Conservation (phyloP, 2,888 invertebrate genomes). For the Andrena bicolor region DNA sequence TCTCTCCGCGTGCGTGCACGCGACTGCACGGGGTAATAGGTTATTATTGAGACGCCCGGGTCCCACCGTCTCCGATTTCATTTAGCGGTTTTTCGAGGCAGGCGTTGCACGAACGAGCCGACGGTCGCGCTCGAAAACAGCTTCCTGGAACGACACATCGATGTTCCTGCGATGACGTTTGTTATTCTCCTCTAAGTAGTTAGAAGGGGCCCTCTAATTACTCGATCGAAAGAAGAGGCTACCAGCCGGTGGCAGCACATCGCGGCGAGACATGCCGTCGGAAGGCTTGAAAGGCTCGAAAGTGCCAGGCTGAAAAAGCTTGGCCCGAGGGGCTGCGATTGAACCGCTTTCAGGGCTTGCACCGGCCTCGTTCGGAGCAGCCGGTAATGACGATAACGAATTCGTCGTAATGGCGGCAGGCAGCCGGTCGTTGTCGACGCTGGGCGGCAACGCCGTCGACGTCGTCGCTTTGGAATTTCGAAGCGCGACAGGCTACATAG, state of each 20-base stretch:
- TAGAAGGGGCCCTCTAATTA: no score
- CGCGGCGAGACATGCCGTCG: no score
- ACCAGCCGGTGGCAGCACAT: background rate
- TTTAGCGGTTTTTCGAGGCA: background rate
- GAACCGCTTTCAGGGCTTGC: slow-evolving; percentile 35
- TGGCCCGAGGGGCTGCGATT: slow-evolving; percentile 15
- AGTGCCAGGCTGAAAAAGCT: slow-evolving; percentile 40
- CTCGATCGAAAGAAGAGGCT: background rate
- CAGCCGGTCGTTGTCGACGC: slow-evolving; percentile 58
- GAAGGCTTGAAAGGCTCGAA: background rate
- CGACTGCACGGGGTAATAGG: slow-evolving; percentile 10
- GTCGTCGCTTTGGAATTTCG: slow-evolving; percentile 61
- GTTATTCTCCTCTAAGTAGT: background rate
- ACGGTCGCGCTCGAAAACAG: background rate
- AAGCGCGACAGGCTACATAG: slow-evolving; percentile 56
- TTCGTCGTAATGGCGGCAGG: slow-evolving; percentile 70
- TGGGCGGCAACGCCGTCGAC: slow-evolving; percentile 42
- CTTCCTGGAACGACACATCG: background rate
- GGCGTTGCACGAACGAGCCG: background rate
- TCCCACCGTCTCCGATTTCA: slow-evolving; percentile 7
- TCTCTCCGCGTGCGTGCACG: slow-evolving; percentile 2
- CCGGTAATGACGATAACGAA: slow-evolving; percentile 79
- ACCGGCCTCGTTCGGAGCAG: slow-evolving; percentile 40
- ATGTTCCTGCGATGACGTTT: background rate
- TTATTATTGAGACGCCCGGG: slow-evolving; percentile 36